These are phyloP conservation scores for Poeciliopsis prolifica DNA, from an alignment of 2,113 vertebrate genomes.

Conservation along the genomic window DNA sequence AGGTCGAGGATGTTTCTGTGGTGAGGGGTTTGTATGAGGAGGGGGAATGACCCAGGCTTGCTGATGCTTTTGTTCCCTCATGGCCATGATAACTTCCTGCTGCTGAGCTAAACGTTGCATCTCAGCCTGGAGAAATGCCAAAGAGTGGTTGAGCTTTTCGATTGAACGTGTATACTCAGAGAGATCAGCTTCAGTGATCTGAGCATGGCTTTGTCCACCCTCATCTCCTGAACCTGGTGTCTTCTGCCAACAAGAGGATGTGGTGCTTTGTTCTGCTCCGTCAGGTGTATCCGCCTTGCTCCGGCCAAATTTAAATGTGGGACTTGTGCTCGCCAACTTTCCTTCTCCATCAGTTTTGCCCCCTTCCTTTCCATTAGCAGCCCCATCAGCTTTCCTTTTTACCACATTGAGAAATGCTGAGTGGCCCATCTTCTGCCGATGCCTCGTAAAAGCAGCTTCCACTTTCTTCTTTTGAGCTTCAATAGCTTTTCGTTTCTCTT, in stretches of 20 bases:
- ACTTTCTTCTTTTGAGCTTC: conserved; percentile 98
- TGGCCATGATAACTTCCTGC: conserved; percentile 97
- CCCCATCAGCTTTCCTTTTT: conserved; percentile 89
- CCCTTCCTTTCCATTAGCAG: conserved; percentile 85
- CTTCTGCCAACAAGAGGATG: conserved; percentile 67
- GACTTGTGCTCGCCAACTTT: conserved; percentile 52
- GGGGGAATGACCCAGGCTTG: conserved; percentile 92
- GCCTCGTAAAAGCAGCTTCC: conserved; percentile 92
- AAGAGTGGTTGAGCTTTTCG: conserved; percentile 91
- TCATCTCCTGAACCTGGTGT: conserved; percentile 80
- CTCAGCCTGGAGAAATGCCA: conserved; percentile 93
- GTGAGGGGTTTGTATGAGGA: conserved; percentile 85
- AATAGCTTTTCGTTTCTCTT: conserved; percentile 96
- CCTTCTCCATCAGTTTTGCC: conserved; percentile 75
- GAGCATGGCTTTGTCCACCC: conserved; percentile 53
- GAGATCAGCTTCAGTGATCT: conserved; percentile 85
- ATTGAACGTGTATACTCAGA: conserved; percentile 94
- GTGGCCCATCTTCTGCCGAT: conserved; percentile 95
- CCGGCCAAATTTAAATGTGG: conserved; percentile 59
- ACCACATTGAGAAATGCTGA: conserved; percentile 95
- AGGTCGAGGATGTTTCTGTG: conserved; percentile 83
- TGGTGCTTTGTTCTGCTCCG: conserved; percentile 68
- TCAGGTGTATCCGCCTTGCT: conserved; percentile 72
- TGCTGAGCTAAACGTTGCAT: conserved; percentile 97
- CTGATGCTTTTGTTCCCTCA: conserved; percentile 90